phyloP scores from a whole-genome alignment of 2,888 invertebrate genomes.

The Metacarcinus magister region DNA sequence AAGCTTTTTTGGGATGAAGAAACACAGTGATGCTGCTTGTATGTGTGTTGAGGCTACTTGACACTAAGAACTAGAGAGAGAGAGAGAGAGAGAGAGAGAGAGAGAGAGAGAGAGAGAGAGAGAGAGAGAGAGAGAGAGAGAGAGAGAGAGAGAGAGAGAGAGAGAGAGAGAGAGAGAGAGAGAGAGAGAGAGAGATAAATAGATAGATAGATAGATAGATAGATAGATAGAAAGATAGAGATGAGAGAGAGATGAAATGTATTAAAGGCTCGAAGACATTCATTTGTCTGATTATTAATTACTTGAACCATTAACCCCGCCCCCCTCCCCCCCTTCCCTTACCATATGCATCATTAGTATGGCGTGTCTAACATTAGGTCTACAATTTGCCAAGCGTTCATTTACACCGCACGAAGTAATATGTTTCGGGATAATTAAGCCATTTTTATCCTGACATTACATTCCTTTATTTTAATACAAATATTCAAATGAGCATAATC shows the following conservation, averaged over 20 bases:
- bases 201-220: not conserved
- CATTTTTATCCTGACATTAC: not conserved
- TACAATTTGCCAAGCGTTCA: not conserved
- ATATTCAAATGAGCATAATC: constrained; percentile 1
- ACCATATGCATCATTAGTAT: not conserved
- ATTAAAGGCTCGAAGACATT: not conserved
- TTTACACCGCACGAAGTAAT: not conserved
- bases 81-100: too few relatives aligned
- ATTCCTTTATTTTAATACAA: not conserved
- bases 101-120: too few relatives aligned
- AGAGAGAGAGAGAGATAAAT: too few relatives aligned
- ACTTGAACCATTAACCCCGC: not conserved
- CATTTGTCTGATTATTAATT: constrained; percentile 20
- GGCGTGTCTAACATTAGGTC: not conserved
- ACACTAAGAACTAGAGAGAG: too few relatives aligned
- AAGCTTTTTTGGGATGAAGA: too few relatives aligned
- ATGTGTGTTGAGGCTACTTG: too few relatives aligned
- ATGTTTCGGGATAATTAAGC: constrained; percentile 10
- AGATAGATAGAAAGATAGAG: not conserved
- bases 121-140: too few relatives aligned
- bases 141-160: too few relatives aligned
- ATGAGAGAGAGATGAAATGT: not conserved
- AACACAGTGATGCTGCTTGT: too few relatives aligned
- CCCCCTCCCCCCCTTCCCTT: not conserved
- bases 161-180: too few relatives aligned